These are phyloP conservation scores for Dinocampus coccinellae DNA, from an alignment of 2,888 invertebrate species.

Conservation along the genomic window DNA sequence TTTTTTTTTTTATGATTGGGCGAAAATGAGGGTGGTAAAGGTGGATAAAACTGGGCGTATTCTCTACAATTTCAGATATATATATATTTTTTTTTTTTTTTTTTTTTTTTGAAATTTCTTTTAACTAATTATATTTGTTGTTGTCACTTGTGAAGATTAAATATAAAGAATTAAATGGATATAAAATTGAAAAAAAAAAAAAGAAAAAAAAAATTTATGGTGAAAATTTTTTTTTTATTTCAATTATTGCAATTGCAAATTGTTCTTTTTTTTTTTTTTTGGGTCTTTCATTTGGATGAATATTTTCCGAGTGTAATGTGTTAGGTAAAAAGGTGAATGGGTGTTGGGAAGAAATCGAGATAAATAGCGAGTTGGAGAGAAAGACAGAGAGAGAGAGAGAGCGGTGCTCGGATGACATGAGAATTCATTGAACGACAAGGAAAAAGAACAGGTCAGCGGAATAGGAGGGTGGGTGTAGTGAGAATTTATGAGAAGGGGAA, in stretches of 20 bases:
- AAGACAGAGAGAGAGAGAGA: not conserved
- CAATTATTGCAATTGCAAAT: not conserved
- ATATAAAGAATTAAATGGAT: too few species aligned
- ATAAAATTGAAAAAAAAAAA: too few species aligned
- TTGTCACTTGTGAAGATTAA: too few species aligned
- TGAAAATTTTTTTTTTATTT: not conserved
- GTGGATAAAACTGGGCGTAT: not conserved
- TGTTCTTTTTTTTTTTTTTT: not conserved
- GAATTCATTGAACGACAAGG: not conserved
- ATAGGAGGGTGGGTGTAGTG: conserved; percentile 28
- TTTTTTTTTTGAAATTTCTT: too few species aligned
- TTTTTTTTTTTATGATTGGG: not conserved
- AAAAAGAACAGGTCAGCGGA: conserved; percentile 34
- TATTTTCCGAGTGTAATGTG: not conserved
- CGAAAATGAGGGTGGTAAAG: not conserved
- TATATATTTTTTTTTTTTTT: too few species aligned
- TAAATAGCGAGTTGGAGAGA: not conserved
- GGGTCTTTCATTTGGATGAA: not conserved
- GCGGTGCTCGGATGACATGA: too few species aligned
- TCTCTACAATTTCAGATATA: not conserved
- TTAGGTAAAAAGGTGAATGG: not conserved
- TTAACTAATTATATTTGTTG: too few species aligned
- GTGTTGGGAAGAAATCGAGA: too few species aligned
- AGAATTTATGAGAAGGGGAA: conserved; percentile 37
- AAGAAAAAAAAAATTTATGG: too few species aligned